phyloP scores from a whole-genome alignment of 2,888 invertebrate genomes.

The Lasioglossum figueresi region DNA sequence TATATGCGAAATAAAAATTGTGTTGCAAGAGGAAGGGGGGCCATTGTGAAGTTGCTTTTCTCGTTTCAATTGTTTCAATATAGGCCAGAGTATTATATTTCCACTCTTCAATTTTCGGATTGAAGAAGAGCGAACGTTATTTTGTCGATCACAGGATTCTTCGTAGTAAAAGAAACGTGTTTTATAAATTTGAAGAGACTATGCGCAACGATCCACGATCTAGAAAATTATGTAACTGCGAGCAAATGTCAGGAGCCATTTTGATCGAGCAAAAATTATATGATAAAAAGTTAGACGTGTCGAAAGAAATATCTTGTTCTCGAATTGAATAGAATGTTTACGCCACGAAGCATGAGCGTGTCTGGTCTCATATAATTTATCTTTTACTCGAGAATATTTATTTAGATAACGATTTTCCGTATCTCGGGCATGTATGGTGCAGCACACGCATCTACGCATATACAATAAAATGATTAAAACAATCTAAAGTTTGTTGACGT shows the following conservation, averaged over 20 bases:
- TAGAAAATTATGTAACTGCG: not conserved
- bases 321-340: not conserved
- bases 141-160: not conserved
- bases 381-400: not conserved
- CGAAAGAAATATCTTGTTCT: not conserved
- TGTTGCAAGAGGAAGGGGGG: not conserved
- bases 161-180: too few species aligned
- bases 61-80: too few species aligned
- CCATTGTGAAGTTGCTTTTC: too few species aligned
- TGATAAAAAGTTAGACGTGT: not conserved
- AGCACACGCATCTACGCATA: not conserved
- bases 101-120: too few species aligned
- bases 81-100: too few species aligned
- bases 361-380: not conserved
- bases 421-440: not conserved
- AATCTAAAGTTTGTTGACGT: not conserved
- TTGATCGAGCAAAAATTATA: not conserved
- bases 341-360: not conserved
- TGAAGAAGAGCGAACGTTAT: not conserved
- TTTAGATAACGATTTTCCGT: constrained; percentile 1
- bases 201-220: not conserved
- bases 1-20: not conserved
- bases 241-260: not conserved
- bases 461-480: not conserved
- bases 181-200: not conserved